Evolutionary conservation across 2,888 invertebrate species (phyloP).

Genomic region (Baronia brevicornis): DNA sequence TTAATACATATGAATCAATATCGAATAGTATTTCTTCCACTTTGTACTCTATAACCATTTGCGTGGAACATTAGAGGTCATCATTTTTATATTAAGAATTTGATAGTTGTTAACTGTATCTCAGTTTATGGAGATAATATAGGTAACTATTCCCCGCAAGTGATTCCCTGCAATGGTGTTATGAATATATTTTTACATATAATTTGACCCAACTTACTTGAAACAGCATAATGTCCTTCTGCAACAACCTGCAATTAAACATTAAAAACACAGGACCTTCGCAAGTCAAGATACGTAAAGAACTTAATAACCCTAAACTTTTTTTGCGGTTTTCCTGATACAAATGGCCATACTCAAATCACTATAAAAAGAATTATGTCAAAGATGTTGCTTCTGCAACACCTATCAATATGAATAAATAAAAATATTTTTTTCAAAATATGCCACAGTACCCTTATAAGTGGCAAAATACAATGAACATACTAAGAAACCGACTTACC

Average conservation of each 20-base stretch:
- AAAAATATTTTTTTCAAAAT: slow-evolving; percentile 24
- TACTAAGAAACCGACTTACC: slow-evolving; percentile 14
- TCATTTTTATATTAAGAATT: slow-evolving; percentile 15
- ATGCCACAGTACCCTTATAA: too few species aligned
- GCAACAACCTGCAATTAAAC: slow-evolving; percentile 25
- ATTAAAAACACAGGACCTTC: slow-evolving; percentile 22
- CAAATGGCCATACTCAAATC: slow-evolving; percentile 19
- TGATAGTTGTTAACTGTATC: too few species aligned
- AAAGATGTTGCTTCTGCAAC: slow-evolving; percentile 24
- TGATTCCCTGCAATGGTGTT: slow-evolving; percentile 11
- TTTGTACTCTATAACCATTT: slow-evolving; percentile 46
- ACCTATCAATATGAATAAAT: slow-evolving; percentile 31
- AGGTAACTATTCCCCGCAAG: too few species aligned
- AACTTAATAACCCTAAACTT: slow-evolving; percentile 14
- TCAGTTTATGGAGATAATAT: too few species aligned
- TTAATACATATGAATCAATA: neutral
- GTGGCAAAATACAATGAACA: too few species aligned
- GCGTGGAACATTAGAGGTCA: slow-evolving; percentile 40
- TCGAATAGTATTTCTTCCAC: slow-evolving; percentile 30
- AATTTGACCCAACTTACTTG: slow-evolving; percentile 27
- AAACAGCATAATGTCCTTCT: slow-evolving; percentile 18
- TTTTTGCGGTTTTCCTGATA: slow-evolving; percentile 14
- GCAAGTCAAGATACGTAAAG: slow-evolving; percentile 17
- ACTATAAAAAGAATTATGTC: slow-evolving; percentile 25
- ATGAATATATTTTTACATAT: slow-evolving; percentile 17